Base-by-base conservation (phyloP, 2,888 invertebrate species). In the Augochlorella aurata region DNA sequence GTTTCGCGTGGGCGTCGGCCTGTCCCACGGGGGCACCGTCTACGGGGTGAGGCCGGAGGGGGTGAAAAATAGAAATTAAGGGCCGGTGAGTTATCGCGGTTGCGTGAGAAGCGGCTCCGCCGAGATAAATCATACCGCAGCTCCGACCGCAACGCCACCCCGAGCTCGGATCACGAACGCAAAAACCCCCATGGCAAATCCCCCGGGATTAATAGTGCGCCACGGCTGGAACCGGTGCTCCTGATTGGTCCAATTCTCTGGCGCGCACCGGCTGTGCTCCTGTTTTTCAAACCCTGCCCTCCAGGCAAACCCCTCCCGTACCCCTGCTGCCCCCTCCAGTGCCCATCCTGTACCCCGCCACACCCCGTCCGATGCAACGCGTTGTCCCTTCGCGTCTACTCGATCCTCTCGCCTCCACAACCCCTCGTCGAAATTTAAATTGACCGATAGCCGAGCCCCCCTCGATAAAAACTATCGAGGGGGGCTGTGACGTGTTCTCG, bases 31-130 rank as follows among this genome's bases (percentile, higher is more conserved):
- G 58, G 54, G 14, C 7, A 21, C n/a, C 1, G 45, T 61, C 3
- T 77, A 75, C 63, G 72, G 44, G 78, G 79, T 73, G 69, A 65
- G 73, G 76, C 38, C 24, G 49, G 49, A 49, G 81, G 89, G 90
- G 90, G 91, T 89, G 92, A 92, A 92, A 92, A 92, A 92, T 92
- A 92, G 92, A 92, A 92, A 92, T 92, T 92, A 92, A 92, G 92
- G 92, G 90, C 89, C 91, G 88, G 88, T 92, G 92, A 92, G 90
- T 92, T 92, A 92, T 92, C 92, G 93, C 88, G 90, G 89, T 92
- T 92, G 93, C 92, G 92, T 92, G 92, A 92, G 93, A 92, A 92
- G 92, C 92, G 90, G 91, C 83, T 84, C 21, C 49, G 29, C 29
- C 87, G 90, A 92, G 92, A 93, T 93, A 93, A 93, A 93, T 93